Evolutionary conservation across 2,888 invertebrate species (phyloP), one percentile per base, ranked within the genome.

Genomic region (Pantelozetes paolii): DNA sequence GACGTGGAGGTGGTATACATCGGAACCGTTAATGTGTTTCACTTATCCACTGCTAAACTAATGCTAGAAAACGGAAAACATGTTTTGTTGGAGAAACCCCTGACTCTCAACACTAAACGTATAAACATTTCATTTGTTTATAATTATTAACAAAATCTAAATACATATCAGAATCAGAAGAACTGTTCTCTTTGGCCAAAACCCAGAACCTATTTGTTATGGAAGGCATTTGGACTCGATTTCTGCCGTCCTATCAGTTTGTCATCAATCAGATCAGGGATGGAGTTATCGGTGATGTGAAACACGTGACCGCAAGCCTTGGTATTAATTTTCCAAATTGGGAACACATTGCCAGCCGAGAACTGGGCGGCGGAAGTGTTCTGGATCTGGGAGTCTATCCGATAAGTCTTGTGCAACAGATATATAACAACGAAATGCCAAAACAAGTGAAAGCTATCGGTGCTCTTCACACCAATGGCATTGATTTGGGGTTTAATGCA

Each of bases 181-280:
- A 88, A 77, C 83, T 96, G 59, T 83, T 92, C 0, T 79, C 81
- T 15, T 79, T 82, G 45, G 92, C 94, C 0, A 86, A 86, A 79
- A 82, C 85, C 40, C 89, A 89, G 79, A 89, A 89, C 6, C 81
- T 89, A 0, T 92, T 93, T 80, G 81, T 92, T 0, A 91, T 92
- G 91, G 93, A 93, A 79, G 94, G 89, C 0, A 85, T 92, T 20
- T 95, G 94, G 94, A 90, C 90, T 0, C 85, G 94, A 48, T 92
- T 87, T 82, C 88, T 92, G 75, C 94, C 94, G 0, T 85, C 87
- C 0, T 93, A 93, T 81, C 74, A 71, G 28, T 64, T 71, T n/a
- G 28, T 77, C 28, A 74, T 73, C 48, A 85, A 89, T 78, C 87
- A 88, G 79, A 85, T 94, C 3, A 83, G 86, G 36, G 77, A 84